Base-by-base conservation (phyloP, 2,888 invertebrate genomes). In the Amblyteles armatorius region DNA sequence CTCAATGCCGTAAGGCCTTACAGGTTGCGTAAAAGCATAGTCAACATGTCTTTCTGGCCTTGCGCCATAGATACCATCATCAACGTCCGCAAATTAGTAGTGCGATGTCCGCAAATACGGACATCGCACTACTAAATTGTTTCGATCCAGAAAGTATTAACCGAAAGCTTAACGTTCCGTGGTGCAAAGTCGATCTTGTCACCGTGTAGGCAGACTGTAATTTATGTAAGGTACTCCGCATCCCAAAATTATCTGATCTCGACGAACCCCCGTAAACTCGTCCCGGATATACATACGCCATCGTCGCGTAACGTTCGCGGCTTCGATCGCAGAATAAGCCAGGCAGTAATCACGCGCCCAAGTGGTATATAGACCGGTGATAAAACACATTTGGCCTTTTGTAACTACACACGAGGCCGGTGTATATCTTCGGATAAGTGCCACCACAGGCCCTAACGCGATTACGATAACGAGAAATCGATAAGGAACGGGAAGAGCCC, bases 381-480 rank as follows among this genome's bases (percentile, higher is more conserved):
- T 85, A 81, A 85, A 84, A 73, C 85, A 79, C 76, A 80, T 79
- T 83, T 73, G 77, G 73, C 68, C 50, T 60, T 78, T 81, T 63
- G 78, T 84, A 81, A 81, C 80, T 63, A 73, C 81, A 68, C 81
- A 84, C 81, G 80, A 81, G 84, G 73, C 52, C 16, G 33, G 55
- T 81, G 68, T 81, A 81, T 84, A 81, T 84, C 84, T 84, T 84
- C 73, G 84, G 78, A 84, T 84, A 78, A 84, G 84, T 81, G 82
- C 72, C 78, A 67, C 55, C 73, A 52, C 29, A 26, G 67, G 68
- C 68, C 82, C 72, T 85, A 82, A 84, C 81, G 63, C 82, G 83
- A 86, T 82, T 79, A 82, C 82, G 74, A 85, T 86, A 84, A 85
- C 77, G 85, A 78, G 77, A 50, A 83, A 85, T 83, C 85, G 84